phyloP scores from a whole-genome alignment of 2,888 invertebrate genomes.

The Corbicula japonica region DNA sequence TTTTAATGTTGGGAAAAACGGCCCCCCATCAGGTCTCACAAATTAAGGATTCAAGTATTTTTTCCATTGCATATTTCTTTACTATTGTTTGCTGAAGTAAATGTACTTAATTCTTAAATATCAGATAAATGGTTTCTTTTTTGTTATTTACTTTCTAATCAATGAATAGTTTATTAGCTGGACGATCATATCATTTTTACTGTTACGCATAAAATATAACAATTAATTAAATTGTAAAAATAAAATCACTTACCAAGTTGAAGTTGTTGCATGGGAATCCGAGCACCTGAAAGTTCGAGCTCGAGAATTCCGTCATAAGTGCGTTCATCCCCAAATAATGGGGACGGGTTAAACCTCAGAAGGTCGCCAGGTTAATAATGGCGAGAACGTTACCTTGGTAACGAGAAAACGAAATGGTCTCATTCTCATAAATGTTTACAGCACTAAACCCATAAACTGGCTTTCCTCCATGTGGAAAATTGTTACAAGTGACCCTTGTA shows the following conservation, averaged over 20 bases:
- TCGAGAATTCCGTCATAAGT: constrained; percentile 85
- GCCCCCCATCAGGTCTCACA: too few species aligned
- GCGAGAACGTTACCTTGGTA: constrained; percentile 79
- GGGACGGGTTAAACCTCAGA: constrained; percentile 86
- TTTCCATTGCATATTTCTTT: too few species aligned
- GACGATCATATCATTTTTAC: too few species aligned
- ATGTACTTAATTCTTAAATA: too few species aligned
- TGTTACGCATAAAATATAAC: too few species aligned
- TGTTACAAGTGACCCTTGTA: constrained; percentile 33
- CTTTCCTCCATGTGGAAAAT: neutral
- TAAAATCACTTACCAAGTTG: constrained; percentile 75
- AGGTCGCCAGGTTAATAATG: constrained; percentile 87
- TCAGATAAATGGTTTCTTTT: too few species aligned
- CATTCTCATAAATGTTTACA: constrained; percentile 62
- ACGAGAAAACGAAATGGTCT: constrained; percentile 48
- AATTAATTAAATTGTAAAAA: too few species aligned
- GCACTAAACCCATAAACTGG: constrained; percentile 67
- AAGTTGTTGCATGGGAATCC: constrained; percentile 87
- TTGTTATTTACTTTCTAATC: too few species aligned
- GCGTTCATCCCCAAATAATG: constrained; percentile 87
- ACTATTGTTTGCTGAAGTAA: too few species aligned
- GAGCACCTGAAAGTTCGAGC: constrained; percentile 83
- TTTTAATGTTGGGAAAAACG: too few species aligned
- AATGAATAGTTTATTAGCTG: too few species aligned
- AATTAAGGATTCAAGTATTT: too few species aligned